Evolutionary conservation across 2,113 vertebrate species (phyloP).

Genomic region (Lynx canadensis): DNA sequence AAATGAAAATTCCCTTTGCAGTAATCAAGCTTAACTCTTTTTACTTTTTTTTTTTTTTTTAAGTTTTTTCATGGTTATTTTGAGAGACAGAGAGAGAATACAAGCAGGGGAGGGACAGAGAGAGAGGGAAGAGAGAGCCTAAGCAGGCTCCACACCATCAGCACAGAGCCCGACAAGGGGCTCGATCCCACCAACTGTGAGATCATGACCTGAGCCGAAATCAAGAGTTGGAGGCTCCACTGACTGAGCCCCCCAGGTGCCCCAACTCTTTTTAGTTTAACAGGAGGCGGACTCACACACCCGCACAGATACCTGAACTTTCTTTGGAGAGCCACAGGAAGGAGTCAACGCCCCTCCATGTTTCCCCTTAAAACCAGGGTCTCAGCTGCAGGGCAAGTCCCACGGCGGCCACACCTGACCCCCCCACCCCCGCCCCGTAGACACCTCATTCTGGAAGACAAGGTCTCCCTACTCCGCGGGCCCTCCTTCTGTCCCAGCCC

Average conservation of each 20-base stretch:
- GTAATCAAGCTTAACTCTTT: neutral
- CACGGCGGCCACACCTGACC: neutral
- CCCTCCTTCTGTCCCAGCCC: fast-evolving
- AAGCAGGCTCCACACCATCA: too few species aligned
- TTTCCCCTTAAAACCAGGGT: too few species aligned
- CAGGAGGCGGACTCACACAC: fast-evolving
- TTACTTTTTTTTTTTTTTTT: neutral
- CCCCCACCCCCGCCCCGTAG: fast-evolving
- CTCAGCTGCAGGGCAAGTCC: fast-evolving
- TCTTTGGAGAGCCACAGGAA: neutral
- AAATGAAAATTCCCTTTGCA: fast-evolving
- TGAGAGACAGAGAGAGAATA: too few species aligned
- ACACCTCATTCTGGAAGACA: neutral
- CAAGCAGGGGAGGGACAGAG: too few species aligned
- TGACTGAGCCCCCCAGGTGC: too few species aligned
- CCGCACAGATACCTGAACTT: neutral
- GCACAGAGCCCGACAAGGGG: too few species aligned
- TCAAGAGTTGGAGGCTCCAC: too few species aligned
- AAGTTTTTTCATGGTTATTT: too few species aligned
- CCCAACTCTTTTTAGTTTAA: neutral
- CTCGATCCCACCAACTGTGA: too few species aligned
- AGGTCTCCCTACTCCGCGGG: fast-evolving
- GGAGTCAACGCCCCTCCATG: fast-evolving
- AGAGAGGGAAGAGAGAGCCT: too few species aligned
- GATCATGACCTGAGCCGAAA: too few species aligned